Percentiles rank a stretch among this genome's conserved stretches.
Conservation (phyloP, 2,888 invertebrate species). For the Caenorhabditis japonica region DNA sequence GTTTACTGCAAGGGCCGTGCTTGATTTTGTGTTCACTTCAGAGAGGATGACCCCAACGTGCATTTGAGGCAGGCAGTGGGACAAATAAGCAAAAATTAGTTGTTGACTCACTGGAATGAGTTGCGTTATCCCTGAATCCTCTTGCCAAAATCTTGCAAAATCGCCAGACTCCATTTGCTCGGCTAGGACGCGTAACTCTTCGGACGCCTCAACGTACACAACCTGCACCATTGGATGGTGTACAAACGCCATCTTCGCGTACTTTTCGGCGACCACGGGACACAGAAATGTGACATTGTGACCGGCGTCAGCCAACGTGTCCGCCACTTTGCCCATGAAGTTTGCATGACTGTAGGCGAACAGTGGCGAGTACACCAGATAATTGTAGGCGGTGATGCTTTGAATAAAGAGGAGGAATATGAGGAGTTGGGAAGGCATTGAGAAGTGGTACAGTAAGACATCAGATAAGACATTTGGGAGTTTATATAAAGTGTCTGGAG, state of each 20-base stretch:
- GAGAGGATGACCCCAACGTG: no score
- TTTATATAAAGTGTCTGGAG: background rate
- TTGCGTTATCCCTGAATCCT: background rate
- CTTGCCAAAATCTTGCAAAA: slow-evolving; percentile 1
- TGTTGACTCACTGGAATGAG: background rate
- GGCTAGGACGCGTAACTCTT: background rate
- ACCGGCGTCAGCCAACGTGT: slow-evolving; percentile 41
- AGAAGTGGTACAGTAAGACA: background rate
- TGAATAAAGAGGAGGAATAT: background rate
- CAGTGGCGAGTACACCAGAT: slow-evolving; percentile 15
- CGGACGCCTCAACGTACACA: slow-evolving; percentile 3
- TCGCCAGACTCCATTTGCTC: slow-evolving; percentile 5
- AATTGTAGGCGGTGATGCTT: background rate
- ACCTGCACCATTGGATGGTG: background rate
- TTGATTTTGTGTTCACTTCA: no score
- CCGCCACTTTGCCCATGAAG: slow-evolving; percentile 42
- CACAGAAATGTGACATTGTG: slow-evolving; percentile 39
- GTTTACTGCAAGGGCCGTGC: no score
- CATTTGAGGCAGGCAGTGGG: no score
- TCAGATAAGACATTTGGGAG: background rate
- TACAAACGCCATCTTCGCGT: background rate
- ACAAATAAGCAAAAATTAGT: background rate
- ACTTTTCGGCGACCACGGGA: background rate
- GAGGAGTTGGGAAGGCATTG: background rate
- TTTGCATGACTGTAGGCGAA: slow-evolving; percentile 39